Evolutionary conservation across 2,888 invertebrate species (phyloP).

Genomic region (Nomada hirtipes): DNA sequence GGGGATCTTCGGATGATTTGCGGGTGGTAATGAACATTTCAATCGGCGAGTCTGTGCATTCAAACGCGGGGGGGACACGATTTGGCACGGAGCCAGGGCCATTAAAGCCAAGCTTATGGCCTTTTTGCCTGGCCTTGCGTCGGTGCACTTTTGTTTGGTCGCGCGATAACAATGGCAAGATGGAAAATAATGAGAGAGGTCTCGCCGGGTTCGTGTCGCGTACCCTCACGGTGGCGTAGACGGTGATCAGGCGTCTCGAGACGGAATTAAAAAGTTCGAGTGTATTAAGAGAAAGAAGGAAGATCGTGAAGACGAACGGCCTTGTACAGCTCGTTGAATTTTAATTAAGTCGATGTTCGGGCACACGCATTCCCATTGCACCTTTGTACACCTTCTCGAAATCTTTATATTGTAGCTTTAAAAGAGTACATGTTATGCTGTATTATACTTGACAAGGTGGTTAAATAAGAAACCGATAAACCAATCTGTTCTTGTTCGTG

Average conservation of each 20-base stretch:
- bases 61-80: constrained; percentile 62
- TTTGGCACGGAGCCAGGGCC: constrained; percentile 79
- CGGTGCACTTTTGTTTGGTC: constrained; percentile 79
- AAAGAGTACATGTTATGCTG: background rate
- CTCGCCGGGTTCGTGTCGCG: constrained; percentile 12
- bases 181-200: constrained; percentile 76
- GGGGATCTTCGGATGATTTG: constrained; percentile 65
- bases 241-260: constrained; percentile 53
- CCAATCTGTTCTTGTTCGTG: background rate
- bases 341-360: constrained; percentile 48
- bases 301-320: background rate
- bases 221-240: constrained; percentile 15
- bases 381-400: constrained; percentile 26
- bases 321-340: background rate
- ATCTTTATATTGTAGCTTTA: background rate
- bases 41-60: constrained; percentile 72
- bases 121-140: constrained; percentile 68
- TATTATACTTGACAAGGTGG: too few species aligned
- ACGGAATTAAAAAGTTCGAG: constrained; percentile 58
- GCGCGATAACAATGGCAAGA: constrained; percentile 78
- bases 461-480: too few species aligned
- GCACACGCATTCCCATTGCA: constrained; percentile 9
- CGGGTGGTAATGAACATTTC: constrained; percentile 76
- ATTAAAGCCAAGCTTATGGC: constrained; percentile 77
- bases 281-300: constrained; percentile 9